Evolutionary conservation across 2,113 vertebrate species (phyloP), one percentile per base, ranked within the genome.

Genomic region (Laterallus jamaicensis): DNA sequence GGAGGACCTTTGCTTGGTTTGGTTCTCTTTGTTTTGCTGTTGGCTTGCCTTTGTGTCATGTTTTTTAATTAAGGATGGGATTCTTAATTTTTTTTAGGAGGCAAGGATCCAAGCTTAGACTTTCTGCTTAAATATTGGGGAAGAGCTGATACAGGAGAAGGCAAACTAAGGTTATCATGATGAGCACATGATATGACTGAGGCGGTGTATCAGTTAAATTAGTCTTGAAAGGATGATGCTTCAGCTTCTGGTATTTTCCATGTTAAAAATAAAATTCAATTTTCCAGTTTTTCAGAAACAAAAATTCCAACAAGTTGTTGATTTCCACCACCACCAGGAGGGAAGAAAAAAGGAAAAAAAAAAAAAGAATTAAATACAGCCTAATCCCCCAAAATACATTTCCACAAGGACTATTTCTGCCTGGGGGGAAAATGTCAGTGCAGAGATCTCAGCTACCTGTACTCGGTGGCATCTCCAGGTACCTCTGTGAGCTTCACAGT

Each of bases 241-340:
- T 95, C 93, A 84, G 79, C 64, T 90, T 71, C 69, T 68, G 68
- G 82, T 75, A 58, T 75, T 94, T 94, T 90, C 58, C 77, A 31
- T 88, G 86, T 90, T 95, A 81, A 82, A 96, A 94, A 82, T 67
- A 17, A 90, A 86, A 88, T 92, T 52, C 39, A 84, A 91, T 92
- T 96, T 93, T 86, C 93, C 80, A 82, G 49, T 88, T 96, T 89
- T 93, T 80, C 54, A 92, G 90, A 67, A 88, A 58, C 19, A 92
- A 83, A 90, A 92, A 90, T 90, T 94, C 92, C 82, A 94, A 37
- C 16, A 26, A 37, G 70, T 92, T 86, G 56, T 75, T 89, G 75
- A 40, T 91, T 94, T 74, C 80, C 63, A 71, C 60, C 56, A 73
- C 80, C 26, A 44, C 42, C 42, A 75, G 32, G 60, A 86, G 64